A percentile compares a stretch with the other conserved stretches of the same genome.
Evolutionary conservation across 2,888 invertebrate genomes (phyloP).

Genomic region (Yponomeuta evonymella): DNA sequence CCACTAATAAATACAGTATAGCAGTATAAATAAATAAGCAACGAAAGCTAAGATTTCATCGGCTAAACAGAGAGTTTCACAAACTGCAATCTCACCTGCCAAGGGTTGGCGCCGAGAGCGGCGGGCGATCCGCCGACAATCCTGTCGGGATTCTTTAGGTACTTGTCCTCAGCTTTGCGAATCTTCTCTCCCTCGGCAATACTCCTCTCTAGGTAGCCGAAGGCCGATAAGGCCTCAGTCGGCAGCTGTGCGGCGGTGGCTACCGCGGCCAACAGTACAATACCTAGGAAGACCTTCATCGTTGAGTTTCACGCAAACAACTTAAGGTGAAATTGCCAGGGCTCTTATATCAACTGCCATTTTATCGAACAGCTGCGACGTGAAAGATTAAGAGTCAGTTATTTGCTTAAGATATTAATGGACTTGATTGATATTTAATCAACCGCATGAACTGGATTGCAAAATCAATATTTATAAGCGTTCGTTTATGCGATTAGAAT

Average conservation of each 20-base stretch:
- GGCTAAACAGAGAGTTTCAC: neutral
- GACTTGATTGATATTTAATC: neutral
- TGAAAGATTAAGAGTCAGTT: neutral
- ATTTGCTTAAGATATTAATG: neutral
- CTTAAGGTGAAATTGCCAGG: neutral
- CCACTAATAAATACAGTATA: no score
- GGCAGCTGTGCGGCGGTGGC: slow-evolving; percentile 22
- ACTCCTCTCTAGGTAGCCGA: slow-evolving; percentile 36
- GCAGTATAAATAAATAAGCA: neutral
- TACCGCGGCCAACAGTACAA: slow-evolving; percentile 20
- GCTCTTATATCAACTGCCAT: neutral
- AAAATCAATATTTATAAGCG: neutral
- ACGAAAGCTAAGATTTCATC: no score
- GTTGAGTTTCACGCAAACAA: neutral
- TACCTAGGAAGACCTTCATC: neutral
- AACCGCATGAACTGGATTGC: neutral
- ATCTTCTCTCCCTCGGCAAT: slow-evolving; percentile 37
- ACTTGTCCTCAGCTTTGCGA: slow-evolving; percentile 32
- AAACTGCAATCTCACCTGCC: slow-evolving; percentile 31
- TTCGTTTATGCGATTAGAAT: neutral
- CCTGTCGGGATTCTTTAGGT: slow-evolving; percentile 25
- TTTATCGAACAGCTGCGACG: neutral
- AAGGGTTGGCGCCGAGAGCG: slow-evolving; percentile 31
- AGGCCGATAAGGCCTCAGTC: slow-evolving; percentile 27
- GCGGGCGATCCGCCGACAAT: slow-evolving; percentile 37